A percentile compares a stretch with the other conserved stretches of the same genome.
Conservation (phyloP, 2,888 invertebrate genomes). For the Agrochola lychnidis region DNA sequence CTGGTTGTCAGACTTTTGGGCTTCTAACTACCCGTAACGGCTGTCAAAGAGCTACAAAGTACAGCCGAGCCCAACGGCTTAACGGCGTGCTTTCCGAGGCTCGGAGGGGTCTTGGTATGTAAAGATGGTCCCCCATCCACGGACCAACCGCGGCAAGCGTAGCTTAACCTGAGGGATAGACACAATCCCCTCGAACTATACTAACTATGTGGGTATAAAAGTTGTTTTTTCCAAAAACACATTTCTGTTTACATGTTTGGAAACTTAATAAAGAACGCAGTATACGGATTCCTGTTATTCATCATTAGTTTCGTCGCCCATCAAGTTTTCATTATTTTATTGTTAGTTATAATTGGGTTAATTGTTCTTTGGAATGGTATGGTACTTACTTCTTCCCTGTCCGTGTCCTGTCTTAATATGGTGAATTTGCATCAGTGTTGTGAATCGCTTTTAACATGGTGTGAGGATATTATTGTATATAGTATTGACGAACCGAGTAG, state of each 20-base stretch:
- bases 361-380: constrained; percentile 21
- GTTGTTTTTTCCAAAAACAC: background rate
- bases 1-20: too few species aligned
- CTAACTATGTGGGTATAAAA: too few species aligned
- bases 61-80: too few species aligned
- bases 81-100: too few species aligned
- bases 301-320: constrained; percentile 33
- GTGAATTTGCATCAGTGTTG: constrained; percentile 1
- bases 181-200: too few species aligned
- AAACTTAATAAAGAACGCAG: background rate
- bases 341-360: constrained; percentile 20
- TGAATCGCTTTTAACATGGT: background rate
- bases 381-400: constrained; percentile 3
- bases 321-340: constrained; percentile 45
- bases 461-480: background rate
- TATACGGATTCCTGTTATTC: constrained; percentile 53
- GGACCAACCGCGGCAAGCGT: too few species aligned
- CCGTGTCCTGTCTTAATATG: constrained; percentile 16
- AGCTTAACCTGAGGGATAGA: too few species aligned
- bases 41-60: too few species aligned
- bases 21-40: too few species aligned
- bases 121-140: too few species aligned
- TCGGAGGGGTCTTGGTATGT: too few species aligned
- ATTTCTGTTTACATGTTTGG: background rate
- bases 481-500: background rate